Percentiles rank a stretch among this genome's conserved stretches.
phyloP scores from a whole-genome alignment of 2,888 invertebrate species.

The Chrysodeixis includens region DNA sequence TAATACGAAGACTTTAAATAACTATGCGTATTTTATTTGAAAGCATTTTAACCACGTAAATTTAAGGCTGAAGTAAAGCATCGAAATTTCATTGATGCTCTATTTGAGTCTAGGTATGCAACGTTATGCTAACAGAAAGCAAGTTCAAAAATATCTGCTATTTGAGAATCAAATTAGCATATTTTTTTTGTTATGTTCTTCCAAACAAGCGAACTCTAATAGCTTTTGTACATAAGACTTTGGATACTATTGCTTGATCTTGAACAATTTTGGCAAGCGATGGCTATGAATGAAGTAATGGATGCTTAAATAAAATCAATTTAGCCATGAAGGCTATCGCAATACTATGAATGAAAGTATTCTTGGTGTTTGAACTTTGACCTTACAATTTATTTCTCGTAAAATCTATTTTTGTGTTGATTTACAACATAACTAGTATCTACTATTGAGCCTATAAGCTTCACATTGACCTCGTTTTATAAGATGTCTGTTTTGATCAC shows the following conservation, averaged over 20 bases:
- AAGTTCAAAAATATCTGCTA: slow-evolving; percentile 48
- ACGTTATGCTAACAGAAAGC: slow-evolving; percentile 22
- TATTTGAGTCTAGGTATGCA: background rate
- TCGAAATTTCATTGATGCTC: background rate
- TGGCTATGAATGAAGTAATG: slow-evolving; percentile 15
- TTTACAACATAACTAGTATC: slow-evolving; percentile 10
- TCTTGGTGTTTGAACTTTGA: slow-evolving; percentile 38
- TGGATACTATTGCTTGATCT: slow-evolving; percentile 9
- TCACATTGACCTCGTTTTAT: slow-evolving; percentile 32
- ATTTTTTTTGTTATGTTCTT: slow-evolving; percentile 29
- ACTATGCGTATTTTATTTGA: background rate
- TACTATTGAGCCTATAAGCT: slow-evolving; percentile 8
- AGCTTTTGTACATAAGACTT: background rate
- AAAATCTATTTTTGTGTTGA: slow-evolving; percentile 23
- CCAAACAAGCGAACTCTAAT: slow-evolving; percentile 19
- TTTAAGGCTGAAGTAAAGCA: background rate
- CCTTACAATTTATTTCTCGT: slow-evolving; percentile 23
- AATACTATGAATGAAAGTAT: slow-evolving; percentile 31
- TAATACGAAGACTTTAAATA: slow-evolving; percentile 9
- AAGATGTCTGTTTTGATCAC: background rate
- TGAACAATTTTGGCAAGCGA: background rate
- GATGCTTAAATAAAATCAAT: background rate
- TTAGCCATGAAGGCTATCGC: background rate
- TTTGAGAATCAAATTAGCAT: slow-evolving; percentile 39
- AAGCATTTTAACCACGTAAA: background rate